Percentiles rank a stretch among this genome's conserved stretches.
These are phyloP conservation scores for Helicoverpa assulta DNA, from an alignment of 2,888 invertebrate species.

Conservation along the genomic window DNA sequence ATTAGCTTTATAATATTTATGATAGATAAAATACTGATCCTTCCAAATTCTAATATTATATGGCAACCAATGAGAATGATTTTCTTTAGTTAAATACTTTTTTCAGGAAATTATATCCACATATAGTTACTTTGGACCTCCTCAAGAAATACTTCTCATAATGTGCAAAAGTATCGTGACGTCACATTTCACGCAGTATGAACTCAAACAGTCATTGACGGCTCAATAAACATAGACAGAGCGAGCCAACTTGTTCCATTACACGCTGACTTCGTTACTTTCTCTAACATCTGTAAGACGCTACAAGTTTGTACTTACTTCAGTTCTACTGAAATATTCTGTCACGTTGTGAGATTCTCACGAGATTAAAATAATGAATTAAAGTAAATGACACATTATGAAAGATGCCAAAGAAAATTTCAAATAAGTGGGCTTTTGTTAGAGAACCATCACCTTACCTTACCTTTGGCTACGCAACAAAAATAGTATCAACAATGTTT, in stretches of 20 bases:
- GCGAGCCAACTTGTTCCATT: slow-evolving; percentile 9
- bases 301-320: not conserved
- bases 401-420: not conserved
- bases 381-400: too few relatives aligned
- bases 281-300: not conserved
- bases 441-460: not conserved
- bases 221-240: slow-evolving; percentile 6
- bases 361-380: not conserved
- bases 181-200: slow-evolving; percentile 4
- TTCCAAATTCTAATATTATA: too few relatives aligned
- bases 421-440: not conserved
- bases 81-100: too few relatives aligned
- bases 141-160: too few relatives aligned
- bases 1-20: too few relatives aligned
- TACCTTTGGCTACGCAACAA: not conserved
- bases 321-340: not conserved
- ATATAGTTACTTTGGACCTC: too few relatives aligned
- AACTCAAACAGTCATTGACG: slow-evolving; percentile 16
- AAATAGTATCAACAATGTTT: not conserved
- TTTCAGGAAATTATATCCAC: too few relatives aligned
- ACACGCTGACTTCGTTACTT: slow-evolving; percentile 10
- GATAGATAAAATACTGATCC: too few relatives aligned
- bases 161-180: slow-evolving; percentile 6
- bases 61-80: too few relatives aligned
- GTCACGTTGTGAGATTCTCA: not conserved